These are phyloP conservation scores for Allolobophora icterica DNA, from an alignment of 2,888 invertebrate species.

Conservation along the genomic window DNA sequence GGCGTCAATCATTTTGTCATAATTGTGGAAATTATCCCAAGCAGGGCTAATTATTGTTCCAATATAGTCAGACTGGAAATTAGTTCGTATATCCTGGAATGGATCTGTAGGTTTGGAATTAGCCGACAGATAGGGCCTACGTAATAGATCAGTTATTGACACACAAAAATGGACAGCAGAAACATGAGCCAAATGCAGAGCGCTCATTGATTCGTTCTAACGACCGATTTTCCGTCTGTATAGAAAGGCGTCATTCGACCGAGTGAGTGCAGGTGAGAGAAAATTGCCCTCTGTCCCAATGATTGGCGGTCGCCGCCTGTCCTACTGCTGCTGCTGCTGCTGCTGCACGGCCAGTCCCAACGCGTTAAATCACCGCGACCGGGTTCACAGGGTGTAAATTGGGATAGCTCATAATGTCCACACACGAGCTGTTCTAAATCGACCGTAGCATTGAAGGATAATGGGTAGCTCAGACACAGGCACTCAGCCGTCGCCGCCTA, in stretches of 20 bases:
- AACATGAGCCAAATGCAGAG: background rate
- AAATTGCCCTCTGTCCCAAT: too few species aligned
- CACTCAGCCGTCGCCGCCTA: background rate
- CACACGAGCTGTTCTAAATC: background rate
- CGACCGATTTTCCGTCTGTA: background rate
- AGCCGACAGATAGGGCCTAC: too few species aligned
- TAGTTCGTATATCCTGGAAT: background rate
- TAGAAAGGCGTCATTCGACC: background rate
- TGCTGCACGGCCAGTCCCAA: background rate
- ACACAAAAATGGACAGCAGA: background rate
- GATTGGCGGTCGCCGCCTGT: too few species aligned
- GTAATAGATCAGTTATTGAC: constrained; percentile 17
- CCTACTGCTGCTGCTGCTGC: too few species aligned
- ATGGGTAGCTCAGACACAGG: background rate
- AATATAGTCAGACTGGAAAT: background rate
- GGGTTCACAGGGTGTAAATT: constrained; percentile 5
- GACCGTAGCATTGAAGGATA: background rate
- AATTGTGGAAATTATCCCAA: background rate
- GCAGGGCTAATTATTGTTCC: constrained; percentile 6
- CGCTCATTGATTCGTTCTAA: background rate
- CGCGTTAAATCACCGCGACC: background rate
- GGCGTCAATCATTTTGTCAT: background rate
- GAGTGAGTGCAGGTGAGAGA: background rate
- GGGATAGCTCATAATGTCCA: background rate
- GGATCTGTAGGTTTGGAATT: background rate